Evolutionary conservation across 2,888 invertebrate species (phyloP).

Genomic region (Lingula anatina): DNA sequence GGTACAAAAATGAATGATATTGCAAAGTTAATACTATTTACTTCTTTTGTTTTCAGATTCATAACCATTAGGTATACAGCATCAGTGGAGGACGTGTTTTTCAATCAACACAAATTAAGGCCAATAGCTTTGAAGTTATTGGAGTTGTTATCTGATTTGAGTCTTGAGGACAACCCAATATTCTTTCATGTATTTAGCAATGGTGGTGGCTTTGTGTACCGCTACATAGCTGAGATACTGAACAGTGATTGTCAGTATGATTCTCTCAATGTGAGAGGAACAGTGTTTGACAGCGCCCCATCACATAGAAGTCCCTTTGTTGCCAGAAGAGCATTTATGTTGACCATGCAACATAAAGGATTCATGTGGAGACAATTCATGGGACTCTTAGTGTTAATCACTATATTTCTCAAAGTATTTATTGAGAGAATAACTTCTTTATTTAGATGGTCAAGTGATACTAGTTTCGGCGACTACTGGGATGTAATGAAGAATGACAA

Average conservation of each 20-base stretch:
- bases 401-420: neutral
- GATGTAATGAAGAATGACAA: slow-evolving; percentile 55
- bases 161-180: slow-evolving; percentile 66
- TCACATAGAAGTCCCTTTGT: slow-evolving; percentile 49
- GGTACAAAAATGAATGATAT: too few species aligned
- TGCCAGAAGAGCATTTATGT: slow-evolving; percentile 27
- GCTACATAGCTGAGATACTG: slow-evolving; percentile 62
- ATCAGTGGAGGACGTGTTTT: slow-evolving; percentile 64
- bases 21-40: too few species aligned
- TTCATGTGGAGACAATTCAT: too few species aligned
- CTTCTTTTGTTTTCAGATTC: slow-evolving; percentile 56
- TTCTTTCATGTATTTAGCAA: slow-evolving; percentile 73
- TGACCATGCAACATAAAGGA: too few species aligned
- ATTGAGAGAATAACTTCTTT: too few species aligned
- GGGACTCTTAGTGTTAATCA: neutral
- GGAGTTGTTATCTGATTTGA: slow-evolving; percentile 63
- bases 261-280: slow-evolving; percentile 22
- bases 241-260: slow-evolving; percentile 11
- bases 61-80: slow-evolving; percentile 69
- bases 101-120: slow-evolving; percentile 61
- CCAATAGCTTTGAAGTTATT: slow-evolving; percentile 63
- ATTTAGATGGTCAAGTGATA: too few species aligned
- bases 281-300: slow-evolving; percentile 67
- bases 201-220: slow-evolving; percentile 69
- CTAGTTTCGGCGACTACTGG: slow-evolving; percentile 10